Percentiles rank a stretch among this genome's conserved stretches.
Conservation (phyloP, 2,797 vertebrate species). For the Gambelia wislizenii region DNA sequence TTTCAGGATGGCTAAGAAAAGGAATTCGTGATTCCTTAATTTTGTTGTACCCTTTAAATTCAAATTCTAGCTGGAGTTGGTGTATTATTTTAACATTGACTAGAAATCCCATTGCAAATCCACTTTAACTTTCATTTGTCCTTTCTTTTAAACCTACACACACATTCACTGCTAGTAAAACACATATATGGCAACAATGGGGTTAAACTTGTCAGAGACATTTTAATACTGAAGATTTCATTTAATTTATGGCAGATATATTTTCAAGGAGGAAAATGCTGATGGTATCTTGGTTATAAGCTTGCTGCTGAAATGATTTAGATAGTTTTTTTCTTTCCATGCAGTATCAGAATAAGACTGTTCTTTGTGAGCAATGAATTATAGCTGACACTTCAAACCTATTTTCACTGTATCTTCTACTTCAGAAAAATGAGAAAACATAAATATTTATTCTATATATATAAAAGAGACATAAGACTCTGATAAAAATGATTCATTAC, state of each 20-base stretch:
- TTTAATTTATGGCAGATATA: constrained; percentile 80
- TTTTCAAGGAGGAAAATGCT: constrained; percentile 81
- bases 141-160: constrained; percentile 30
- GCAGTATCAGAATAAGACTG: constrained; percentile 74
- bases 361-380: constrained; percentile 82
- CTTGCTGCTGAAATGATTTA: constrained; percentile 81
- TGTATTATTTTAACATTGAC: constrained; percentile 12
- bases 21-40: background rate
- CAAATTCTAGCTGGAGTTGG: constrained; percentile 5
- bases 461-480: constrained; percentile 65
- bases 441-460: constrained; percentile 83
- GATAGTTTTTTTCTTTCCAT: constrained; percentile 70
- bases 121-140: constrained; percentile 68
- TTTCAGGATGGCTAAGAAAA: constrained; percentile 24
- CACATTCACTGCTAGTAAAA: constrained; percentile 14
- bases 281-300: constrained; percentile 83
- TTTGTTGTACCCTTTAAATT: background rate
- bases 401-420: constrained; percentile 79
- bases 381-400: constrained; percentile 79
- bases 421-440: constrained; percentile 81
- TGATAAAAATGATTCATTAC: constrained; percentile 81
- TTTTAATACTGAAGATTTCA: constrained; percentile 75
- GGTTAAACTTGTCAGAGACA: constrained; percentile 73
- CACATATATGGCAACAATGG: constrained; percentile 53
- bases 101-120: constrained; percentile 28